A percentile compares a stretch with the other conserved stretches of the same genome.
Evolutionary conservation across 2,113 vertebrate genomes (phyloP).

Genomic region (Proteles cristata): DNA sequence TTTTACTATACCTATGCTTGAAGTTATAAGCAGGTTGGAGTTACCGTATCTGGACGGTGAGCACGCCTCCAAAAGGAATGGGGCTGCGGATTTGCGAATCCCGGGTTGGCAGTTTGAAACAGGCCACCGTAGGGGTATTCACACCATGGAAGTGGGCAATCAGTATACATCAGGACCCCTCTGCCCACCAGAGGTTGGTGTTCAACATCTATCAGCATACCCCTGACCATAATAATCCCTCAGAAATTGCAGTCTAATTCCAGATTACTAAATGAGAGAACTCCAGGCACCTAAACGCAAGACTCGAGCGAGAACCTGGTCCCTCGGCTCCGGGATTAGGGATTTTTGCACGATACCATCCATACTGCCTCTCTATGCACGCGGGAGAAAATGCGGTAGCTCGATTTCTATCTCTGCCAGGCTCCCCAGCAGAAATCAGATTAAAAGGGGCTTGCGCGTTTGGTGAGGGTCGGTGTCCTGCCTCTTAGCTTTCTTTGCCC

Average conservation of each 20-base stretch:
- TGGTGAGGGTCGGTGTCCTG: background rate
- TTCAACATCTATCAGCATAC: background rate
- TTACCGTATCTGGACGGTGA: background rate
- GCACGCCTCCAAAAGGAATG: background rate
- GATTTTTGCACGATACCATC: background rate
- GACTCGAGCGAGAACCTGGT: background rate
- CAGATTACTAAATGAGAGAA: background rate
- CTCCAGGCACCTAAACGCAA: background rate
- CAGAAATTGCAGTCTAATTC: background rate
- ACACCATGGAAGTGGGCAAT: background rate
- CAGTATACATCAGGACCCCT: background rate
- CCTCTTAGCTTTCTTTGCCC: constrained; percentile 50
- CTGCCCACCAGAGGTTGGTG: background rate
- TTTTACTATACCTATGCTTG: background rate
- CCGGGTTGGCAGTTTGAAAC: background rate
- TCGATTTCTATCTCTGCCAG: background rate
- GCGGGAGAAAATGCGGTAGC: background rate
- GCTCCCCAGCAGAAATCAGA: background rate
- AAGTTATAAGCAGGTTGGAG: background rate
- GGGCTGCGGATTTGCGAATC: background rate
- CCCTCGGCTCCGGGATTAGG: background rate
- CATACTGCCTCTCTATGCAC: constrained; percentile 43
- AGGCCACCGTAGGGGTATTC: background rate
- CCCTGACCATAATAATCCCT: background rate
- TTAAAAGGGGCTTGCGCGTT: background rate